phyloP scores from a whole-genome alignment of 2,113 vertebrate genomes.

The Phycodurus eques region DNA sequence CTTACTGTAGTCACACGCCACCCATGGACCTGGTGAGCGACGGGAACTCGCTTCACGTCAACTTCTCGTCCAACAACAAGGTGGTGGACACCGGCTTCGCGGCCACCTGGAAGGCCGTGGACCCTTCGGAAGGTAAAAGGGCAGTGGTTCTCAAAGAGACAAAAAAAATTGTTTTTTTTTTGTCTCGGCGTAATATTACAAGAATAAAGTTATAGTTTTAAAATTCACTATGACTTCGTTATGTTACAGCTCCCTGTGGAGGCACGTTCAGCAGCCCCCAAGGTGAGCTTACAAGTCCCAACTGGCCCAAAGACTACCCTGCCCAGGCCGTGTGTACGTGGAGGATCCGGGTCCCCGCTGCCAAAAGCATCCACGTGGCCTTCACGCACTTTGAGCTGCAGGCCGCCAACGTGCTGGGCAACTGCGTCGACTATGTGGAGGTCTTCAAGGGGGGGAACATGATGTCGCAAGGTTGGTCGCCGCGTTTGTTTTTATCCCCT shows the following conservation, averaged over 20 bases:
- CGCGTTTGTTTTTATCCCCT: not conserved
- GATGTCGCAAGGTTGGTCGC: conserved; percentile 50
- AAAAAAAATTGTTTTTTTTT: no score
- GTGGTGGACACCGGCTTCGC: conserved; percentile 75
- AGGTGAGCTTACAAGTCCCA: conserved; percentile 68
- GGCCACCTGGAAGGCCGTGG: conserved; percentile 66
- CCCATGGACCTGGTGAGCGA: conserved; percentile 69
- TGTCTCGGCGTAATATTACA: no score
- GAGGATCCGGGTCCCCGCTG: conserved; percentile 55
- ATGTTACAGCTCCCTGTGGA: conserved; percentile 61
- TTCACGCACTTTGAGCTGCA: conserved; percentile 74
- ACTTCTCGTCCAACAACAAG: conserved; percentile 70
- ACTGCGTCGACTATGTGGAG: conserved; percentile 73
- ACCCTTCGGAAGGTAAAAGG: conserved; percentile 52
- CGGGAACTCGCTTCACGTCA: conserved; percentile 59
- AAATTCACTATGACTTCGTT: no score
- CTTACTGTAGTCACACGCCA: conserved; percentile 59
- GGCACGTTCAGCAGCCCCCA: conserved; percentile 56
- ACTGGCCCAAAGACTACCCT: conserved; percentile 68
- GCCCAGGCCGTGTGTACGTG: conserved; percentile 70
- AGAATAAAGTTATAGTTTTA: no score
- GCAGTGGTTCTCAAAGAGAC: no score
- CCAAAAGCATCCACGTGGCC: conserved; percentile 50
- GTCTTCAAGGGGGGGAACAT: conserved; percentile 58
- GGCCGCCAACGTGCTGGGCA: conserved; percentile 47